Evolutionary conservation across 2,113 vertebrate genomes (phyloP).

Genomic region (Alethe diademata): DNA sequence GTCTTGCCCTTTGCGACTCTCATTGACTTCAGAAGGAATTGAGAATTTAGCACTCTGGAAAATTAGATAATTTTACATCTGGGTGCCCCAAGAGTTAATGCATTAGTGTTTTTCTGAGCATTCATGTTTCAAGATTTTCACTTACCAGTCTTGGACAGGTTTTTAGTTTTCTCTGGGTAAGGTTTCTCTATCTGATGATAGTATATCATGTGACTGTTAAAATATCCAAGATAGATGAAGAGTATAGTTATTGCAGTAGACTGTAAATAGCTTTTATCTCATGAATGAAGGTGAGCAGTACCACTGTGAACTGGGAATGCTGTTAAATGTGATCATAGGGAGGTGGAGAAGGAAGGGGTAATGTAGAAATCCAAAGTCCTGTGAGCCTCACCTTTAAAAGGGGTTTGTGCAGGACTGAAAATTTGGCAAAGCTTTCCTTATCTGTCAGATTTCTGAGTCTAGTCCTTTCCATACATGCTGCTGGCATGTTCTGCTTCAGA

Average conservation of each 20-base stretch:
- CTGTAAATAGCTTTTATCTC: neutral
- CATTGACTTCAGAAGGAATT: neutral
- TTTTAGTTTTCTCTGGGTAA: neutral
- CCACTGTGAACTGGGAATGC: neutral
- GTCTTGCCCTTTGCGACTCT: neutral
- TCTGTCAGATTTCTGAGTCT: neutral
- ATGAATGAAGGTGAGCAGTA: neutral
- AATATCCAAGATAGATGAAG: neutral
- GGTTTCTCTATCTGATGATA: neutral
- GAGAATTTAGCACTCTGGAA: neutral
- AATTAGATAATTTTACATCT: neutral
- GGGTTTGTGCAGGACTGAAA: neutral
- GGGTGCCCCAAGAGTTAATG: neutral
- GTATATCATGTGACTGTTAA: neutral
- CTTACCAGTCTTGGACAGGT: neutral
- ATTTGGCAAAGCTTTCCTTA: neutral
- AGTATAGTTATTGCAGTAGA: neutral
- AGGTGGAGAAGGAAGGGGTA: neutral
- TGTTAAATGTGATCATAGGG: neutral
- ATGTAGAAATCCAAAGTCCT: neutral
- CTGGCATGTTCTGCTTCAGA: neutral
- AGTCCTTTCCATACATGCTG: neutral
- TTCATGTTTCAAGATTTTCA: neutral
- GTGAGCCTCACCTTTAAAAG: neutral
- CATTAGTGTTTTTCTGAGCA: neutral